These are phyloP conservation scores for Sebastes itinus DNA, from an alignment of 2,797 vertebrate genomes.

Conservation along the genomic window DNA sequence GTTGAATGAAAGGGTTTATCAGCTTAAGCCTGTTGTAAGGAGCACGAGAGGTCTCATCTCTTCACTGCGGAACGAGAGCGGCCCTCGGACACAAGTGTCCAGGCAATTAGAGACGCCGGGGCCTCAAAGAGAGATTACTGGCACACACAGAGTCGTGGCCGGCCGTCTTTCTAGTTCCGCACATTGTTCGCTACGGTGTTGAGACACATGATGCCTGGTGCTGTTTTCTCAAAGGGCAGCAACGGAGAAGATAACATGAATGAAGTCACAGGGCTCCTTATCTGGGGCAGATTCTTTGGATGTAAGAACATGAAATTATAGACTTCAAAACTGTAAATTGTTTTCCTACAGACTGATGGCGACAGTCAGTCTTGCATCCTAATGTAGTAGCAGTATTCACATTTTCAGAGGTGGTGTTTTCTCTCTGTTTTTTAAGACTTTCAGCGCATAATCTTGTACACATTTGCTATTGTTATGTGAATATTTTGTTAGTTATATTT, in stretches of 20 bases:
- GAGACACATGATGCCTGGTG: constrained; percentile 35
- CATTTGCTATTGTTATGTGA: neutral
- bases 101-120: constrained; percentile 77
- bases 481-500: neutral
- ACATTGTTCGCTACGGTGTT: constrained; percentile 33
- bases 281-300: constrained; percentile 10
- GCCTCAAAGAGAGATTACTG: constrained; percentile 76
- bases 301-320: constrained; percentile 24
- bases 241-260: constrained; percentile 25
- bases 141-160: constrained; percentile 37
- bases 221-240: constrained; percentile 20
- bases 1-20: constrained; percentile 82
- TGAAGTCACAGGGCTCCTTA: constrained; percentile 13
- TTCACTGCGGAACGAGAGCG: constrained; percentile 65
- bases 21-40: constrained; percentile 83
- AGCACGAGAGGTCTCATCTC: constrained; percentile 77
- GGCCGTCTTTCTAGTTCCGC: constrained; percentile 30
- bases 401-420: neutral
- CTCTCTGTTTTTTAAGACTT: neutral
- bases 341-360: neutral
- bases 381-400: neutral
- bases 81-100: constrained; percentile 75
- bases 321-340: neutral
- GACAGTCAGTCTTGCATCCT: neutral
- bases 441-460: neutral